phyloP scores from a whole-genome alignment of 1,140 invertebrate species.

The Zaprionus taronus region DNA sequence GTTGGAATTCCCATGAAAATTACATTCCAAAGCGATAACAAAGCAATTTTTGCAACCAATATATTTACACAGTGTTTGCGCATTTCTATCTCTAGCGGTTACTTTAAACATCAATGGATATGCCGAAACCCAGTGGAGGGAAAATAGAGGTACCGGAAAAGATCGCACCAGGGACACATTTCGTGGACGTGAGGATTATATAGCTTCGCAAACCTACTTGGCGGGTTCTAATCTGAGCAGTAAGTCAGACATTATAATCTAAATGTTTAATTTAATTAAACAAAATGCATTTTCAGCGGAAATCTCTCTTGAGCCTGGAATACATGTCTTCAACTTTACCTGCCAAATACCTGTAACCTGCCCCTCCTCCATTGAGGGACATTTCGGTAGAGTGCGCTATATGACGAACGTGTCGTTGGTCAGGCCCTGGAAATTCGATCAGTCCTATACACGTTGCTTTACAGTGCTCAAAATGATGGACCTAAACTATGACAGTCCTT shows the following conservation, averaged over 20 bases:
- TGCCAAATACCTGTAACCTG: conserved; percentile 86
- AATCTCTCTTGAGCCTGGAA: conserved; percentile 83
- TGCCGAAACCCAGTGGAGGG: conserved; percentile 70
- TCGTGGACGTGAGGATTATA: conserved; percentile 72
- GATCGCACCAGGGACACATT: conserved; percentile 21
- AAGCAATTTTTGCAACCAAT: neutral
- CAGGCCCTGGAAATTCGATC: conserved; percentile 91
- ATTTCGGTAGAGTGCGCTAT: conserved; percentile 88
- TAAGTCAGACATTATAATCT: conserved; percentile 84
- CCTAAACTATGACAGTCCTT: conserved; percentile 86
- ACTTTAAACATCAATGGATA: conserved; percentile 67
- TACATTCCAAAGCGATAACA: neutral
- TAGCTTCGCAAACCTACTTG: conserved; percentile 70
- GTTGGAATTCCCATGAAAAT: neutral
- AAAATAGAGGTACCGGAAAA: conserved; percentile 29
- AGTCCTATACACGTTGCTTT: conserved; percentile 89
- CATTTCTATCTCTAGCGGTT: conserved; percentile 47
- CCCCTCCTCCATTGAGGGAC: conserved; percentile 90
- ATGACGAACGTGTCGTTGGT: conserved; percentile 88
- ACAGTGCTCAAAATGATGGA: conserved; percentile 90
- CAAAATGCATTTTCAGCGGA: conserved; percentile 35
- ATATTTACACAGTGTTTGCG: conserved; percentile 18
- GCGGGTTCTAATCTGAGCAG: conserved; percentile 66
- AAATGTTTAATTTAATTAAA: conserved; percentile 72
- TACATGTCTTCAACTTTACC: conserved; percentile 87